Conservation (phyloP, 92 coral and sea anemone genomes). For the Nematostella vectensis region DNA sequence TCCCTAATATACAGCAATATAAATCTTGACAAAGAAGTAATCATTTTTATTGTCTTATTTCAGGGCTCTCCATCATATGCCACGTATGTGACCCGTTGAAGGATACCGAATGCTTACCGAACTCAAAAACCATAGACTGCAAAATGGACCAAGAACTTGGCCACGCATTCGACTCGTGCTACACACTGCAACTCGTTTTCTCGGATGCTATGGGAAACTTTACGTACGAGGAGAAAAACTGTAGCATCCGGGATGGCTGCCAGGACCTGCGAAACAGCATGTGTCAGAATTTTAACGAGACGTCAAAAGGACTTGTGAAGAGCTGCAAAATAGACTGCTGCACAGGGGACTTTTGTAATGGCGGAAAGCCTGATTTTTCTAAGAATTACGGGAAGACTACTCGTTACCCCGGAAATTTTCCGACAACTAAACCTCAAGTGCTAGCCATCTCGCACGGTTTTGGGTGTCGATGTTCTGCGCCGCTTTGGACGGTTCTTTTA, state of each 20-base stretch:
- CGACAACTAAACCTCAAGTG: no score
- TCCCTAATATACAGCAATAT: no score
- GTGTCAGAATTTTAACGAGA: constrained; percentile 1
- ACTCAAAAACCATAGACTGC: constrained; percentile 10
- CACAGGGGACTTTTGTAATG: constrained; percentile 12
- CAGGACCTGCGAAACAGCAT: background rate
- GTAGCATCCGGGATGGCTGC: constrained; percentile 20
- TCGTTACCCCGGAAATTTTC: no score
- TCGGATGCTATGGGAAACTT: background rate
- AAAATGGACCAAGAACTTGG: constrained; percentile 11
- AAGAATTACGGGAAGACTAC: no score
- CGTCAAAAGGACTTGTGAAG: constrained; percentile 1
- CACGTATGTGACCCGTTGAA: constrained; percentile 10
- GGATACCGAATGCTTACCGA: constrained; percentile 4
- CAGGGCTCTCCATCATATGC: constrained; percentile 17
- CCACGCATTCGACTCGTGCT: constrained; percentile 23
- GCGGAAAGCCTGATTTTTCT: constrained; percentile 1
- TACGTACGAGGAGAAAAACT: constrained; percentile 9
- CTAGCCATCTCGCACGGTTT: no score
- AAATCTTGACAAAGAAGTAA: no score
- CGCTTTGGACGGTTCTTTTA: no score
- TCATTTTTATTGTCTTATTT: no score
- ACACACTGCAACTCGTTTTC: constrained; percentile 7
- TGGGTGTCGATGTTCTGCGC: no score
- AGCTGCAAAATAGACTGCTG: constrained; percentile 18